These are phyloP conservation scores for Anoplophora glabripennis DNA, from an alignment of 1,140 invertebrate genomes.

Conservation along the genomic window DNA sequence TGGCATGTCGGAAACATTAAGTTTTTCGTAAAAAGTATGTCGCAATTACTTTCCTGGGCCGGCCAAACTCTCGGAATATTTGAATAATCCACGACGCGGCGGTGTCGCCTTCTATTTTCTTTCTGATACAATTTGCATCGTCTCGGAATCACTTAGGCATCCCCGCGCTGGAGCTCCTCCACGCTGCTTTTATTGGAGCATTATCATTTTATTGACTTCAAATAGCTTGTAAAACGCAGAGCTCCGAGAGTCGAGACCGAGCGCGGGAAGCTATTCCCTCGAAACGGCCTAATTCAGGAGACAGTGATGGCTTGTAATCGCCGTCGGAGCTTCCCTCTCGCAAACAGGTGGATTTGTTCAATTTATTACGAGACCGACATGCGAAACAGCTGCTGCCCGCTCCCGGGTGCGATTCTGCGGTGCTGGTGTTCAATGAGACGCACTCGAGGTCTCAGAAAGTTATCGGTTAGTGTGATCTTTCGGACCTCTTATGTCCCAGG, in stretches of 20 bases:
- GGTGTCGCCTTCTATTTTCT: slow-evolving; percentile 19
- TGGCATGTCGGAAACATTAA: too few relatives aligned
- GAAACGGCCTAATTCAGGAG: slow-evolving; percentile 51
- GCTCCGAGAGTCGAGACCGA: slow-evolving; percentile 35
- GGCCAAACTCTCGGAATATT: too few relatives aligned
- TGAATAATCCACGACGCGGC: too few relatives aligned
- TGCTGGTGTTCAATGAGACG: too few relatives aligned
- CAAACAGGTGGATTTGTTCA: slow-evolving; percentile 50
- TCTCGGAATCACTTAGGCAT: slow-evolving; percentile 47
- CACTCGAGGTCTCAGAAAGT: too few relatives aligned
- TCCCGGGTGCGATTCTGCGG: not conserved
- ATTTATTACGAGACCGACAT: slow-evolving; percentile 41
- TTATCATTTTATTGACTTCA: slow-evolving; percentile 54
- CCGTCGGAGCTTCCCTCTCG: slow-evolving; percentile 40
- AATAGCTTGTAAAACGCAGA: slow-evolving; percentile 52
- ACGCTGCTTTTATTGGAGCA: slow-evolving; percentile 50
- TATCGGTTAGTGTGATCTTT: too few relatives aligned
- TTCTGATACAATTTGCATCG: slow-evolving; percentile 51
- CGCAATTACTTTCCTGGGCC: too few relatives aligned
- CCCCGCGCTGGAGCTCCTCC: slow-evolving; percentile 35
- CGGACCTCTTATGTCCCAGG: too few relatives aligned
- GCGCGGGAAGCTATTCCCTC: slow-evolving; percentile 47
- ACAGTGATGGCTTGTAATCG: slow-evolving; percentile 52
- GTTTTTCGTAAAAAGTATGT: too few relatives aligned
- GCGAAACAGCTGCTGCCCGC: slow-evolving; percentile 29